Percentiles rank a stretch among this genome's conserved stretches.
These are phyloP conservation scores for Ciconia stormi DNA, from an alignment of 2,113 vertebrate genomes.

Conservation along the genomic window DNA sequence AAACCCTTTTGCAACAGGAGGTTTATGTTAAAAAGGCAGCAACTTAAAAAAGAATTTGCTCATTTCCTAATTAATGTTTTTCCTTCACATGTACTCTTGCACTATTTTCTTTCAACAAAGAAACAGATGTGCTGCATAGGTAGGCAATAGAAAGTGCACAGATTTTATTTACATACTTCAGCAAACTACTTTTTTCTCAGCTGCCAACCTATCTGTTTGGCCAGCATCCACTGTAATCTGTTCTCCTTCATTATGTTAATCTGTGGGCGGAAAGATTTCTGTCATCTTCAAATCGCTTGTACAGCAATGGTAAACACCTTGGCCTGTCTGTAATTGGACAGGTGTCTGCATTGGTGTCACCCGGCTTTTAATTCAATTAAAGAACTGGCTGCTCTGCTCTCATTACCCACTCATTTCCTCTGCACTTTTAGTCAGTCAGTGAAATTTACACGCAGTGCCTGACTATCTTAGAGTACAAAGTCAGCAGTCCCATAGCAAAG, in stretches of 20 bases:
- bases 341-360: conserved; percentile 85
- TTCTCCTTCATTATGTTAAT: conserved; percentile 90
- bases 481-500: conserved; percentile 53
- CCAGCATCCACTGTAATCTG: conserved; percentile 84
- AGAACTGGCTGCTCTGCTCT: conserved; percentile 86
- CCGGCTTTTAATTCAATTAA: conserved; percentile 98
- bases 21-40: background rate
- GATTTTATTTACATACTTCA: conserved; percentile 68
- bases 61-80: conserved; percentile 9
- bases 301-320: conserved; percentile 88
- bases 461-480: conserved; percentile 77
- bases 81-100: background rate
- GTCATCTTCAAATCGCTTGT: conserved; percentile 82
- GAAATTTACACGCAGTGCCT: conserved; percentile 81
- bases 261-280: conserved; percentile 88
- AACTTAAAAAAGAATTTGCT: background rate
- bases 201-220: conserved; percentile 83
- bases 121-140: conserved; percentile 45
- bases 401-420: conserved; percentile 91
- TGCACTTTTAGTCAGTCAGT: conserved; percentile 79
- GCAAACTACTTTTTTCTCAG: conserved; percentile 69
- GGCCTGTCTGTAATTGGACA: conserved; percentile 88
- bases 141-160: conserved; percentile 26
- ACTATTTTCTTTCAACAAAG: background rate
- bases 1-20: background rate